Base-by-base conservation (phyloP, 2,113 vertebrate species). In the Xenopus laevis region DNA sequence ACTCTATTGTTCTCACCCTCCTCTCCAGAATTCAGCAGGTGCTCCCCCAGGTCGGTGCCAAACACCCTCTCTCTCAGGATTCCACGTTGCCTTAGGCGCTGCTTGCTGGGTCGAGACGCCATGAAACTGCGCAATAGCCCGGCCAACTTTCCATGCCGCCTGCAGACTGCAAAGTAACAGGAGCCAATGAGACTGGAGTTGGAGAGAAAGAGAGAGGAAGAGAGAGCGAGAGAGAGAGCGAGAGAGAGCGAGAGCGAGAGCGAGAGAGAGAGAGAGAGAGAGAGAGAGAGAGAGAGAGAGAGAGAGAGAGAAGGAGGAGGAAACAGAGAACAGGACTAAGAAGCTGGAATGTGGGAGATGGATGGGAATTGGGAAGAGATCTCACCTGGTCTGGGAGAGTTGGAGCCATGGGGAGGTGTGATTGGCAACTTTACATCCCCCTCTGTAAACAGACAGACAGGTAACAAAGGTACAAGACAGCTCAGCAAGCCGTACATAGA, bases 21-120 rank as follows among this genome's bases (percentile, higher is more conserved):
- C 17, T 81, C 86, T 78, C 88, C 91, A 0, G 90, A 92, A 80
- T 93, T 92, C 66, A 92, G 90, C 40, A 93, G 87, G 65, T 93
- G 91, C 65, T 93, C 92, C 7, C 92, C 92, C 11, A 93, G 85
- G 84, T 93, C 92, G 6, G 92, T 92, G 78, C 92, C 92, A 5
- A 93, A 93, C 6, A 93, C 91, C 4, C 92, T 79, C 79, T 93
- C 92, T 47, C 88, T 84, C 44, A 93, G 86, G 77, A 93, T 93
- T 1, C 92, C 92, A 2, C 90, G 83, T 71, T 93, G 92, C 58
- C 91, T 86, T 21, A 93, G 83, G 16, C 91, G 87, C 78, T 92
- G 92, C 44, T 91, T 89, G 61, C 83, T 91, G 13, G 92, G 92
- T 63, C 92, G 86, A 13, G 92, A 93, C 63, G 89, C 90, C 85